Evolutionary conservation across 2,888 invertebrate species (phyloP).

Genomic region (Strigamia maritima): DNA sequence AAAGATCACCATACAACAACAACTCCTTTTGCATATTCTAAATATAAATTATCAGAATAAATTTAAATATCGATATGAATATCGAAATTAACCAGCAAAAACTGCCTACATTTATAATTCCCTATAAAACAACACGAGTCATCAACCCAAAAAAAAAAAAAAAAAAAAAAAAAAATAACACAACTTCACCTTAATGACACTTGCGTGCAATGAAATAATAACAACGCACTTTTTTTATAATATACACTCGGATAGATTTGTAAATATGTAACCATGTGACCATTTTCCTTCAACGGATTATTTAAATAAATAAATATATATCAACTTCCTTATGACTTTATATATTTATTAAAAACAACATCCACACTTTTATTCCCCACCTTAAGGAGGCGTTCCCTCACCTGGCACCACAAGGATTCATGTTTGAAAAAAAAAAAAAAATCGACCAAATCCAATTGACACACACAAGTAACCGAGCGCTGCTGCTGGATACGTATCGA

Average conservation of each 20-base stretch:
- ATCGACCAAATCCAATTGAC: constrained; percentile 27
- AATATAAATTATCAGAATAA: background rate
- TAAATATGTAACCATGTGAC: background rate
- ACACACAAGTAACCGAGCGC: constrained; percentile 16
- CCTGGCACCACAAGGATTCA: constrained; percentile 22
- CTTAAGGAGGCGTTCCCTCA: background rate
- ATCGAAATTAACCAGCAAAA: background rate
- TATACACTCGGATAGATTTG: background rate
- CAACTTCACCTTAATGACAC: background rate
- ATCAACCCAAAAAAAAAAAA: background rate
- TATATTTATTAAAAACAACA: background rate
- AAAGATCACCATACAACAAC: background rate
- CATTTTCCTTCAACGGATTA: background rate
- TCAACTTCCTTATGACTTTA: background rate
- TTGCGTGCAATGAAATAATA: constrained; percentile 19
- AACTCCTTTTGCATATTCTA: background rate
- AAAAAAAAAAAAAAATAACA: background rate
- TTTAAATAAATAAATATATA: background rate
- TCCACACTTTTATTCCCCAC: background rate
- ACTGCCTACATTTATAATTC: background rate
- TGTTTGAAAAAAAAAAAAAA: background rate
- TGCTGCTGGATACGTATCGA: constrained; percentile 5
- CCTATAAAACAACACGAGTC: background rate
- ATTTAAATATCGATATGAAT: background rate
- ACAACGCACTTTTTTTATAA: background rate